These are phyloP conservation scores for Drosophila setosimentum DNA, from an alignment of 2,888 invertebrate genomes.

Conservation along the genomic window DNA sequence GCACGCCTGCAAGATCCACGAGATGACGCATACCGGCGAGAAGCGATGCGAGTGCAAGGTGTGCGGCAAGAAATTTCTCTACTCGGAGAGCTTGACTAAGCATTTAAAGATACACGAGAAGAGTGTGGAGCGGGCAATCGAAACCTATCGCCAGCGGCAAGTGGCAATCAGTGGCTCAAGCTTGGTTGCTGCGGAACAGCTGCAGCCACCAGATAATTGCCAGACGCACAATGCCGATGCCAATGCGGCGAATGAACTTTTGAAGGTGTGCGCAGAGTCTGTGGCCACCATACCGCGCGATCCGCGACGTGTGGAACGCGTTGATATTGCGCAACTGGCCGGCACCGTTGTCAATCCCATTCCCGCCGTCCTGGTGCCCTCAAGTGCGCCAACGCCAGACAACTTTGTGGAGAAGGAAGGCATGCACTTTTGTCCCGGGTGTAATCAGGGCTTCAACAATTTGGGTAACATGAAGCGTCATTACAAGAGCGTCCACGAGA, in stretches of 20 bases:
- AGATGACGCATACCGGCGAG: conserved; percentile 83
- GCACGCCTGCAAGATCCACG: conserved; percentile 82
- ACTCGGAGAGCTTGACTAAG: conserved; percentile 81
- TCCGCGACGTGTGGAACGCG: conserved; percentile 81
- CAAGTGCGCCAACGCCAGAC: conserved; percentile 57
- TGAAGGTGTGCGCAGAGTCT: conserved; percentile 81
- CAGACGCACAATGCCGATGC: conserved; percentile 21
- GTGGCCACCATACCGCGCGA: conserved; percentile 81
- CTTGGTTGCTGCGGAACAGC: conserved; percentile 3
- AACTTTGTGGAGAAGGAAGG: conserved; percentile 82
- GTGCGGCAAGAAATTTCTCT: conserved; percentile 81
- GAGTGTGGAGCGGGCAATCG: conserved; percentile 79
- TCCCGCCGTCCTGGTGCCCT: conserved; percentile 68
- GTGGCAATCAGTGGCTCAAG: conserved; percentile 48
- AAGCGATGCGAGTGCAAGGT: conserved; percentile 82
- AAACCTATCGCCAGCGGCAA: conserved; percentile 81
- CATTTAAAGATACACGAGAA: conserved; percentile 82
- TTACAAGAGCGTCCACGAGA: conserved; percentile 83
- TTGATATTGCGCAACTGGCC: conserved; percentile 79
- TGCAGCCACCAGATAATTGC: conserved; percentile 10
- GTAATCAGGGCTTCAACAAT: conserved; percentile 82
- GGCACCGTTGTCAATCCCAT: conserved; percentile 82
- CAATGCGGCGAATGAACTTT: conserved; percentile 74
- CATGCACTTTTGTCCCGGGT: conserved; percentile 80
- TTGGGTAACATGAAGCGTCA: conserved; percentile 83